Percentiles rank a stretch among this genome's conserved stretches.
Conservation (phyloP, 2,888 invertebrate species). For the Drosophila borborema region DNA sequence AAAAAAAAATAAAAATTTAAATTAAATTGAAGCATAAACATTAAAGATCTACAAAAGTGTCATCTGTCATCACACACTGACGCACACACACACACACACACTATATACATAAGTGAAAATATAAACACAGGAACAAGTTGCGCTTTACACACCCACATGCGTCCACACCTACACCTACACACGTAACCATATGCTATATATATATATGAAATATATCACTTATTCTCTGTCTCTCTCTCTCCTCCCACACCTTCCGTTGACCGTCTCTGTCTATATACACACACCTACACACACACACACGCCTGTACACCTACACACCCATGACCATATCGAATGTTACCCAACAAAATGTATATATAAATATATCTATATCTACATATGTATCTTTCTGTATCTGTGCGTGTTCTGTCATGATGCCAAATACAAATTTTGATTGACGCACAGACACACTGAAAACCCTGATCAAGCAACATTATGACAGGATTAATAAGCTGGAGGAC, state of each 20-base stretch:
- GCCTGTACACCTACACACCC: constrained; percentile 28
- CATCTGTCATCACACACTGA: constrained; percentile 62
- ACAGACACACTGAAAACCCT: constrained; percentile 92
- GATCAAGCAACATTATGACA: constrained; percentile 94
- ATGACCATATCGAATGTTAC: constrained; percentile 41
- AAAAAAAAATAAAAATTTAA: constrained; percentile 11
- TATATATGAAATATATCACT: constrained; percentile 48
- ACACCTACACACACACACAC: constrained; percentile 25
- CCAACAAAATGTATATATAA: constrained; percentile 26
- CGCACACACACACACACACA: constrained; percentile 31
- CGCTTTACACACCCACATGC: constrained; percentile 39
- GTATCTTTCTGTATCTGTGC: constrained; percentile 27
- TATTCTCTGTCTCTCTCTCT: constrained; percentile 53
- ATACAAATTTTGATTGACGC: constrained; percentile 16
- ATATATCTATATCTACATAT: constrained; percentile 8
- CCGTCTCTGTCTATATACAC: constrained; percentile 29
- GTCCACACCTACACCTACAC: constrained; percentile 19
- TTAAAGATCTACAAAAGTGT: constrained; percentile 58
- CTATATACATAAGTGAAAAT: constrained; percentile 2
- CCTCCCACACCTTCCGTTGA: constrained; percentile 36
- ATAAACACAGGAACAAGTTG: constrained; percentile 42
- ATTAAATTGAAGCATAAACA: constrained; percentile 55
- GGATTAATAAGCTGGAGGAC: constrained; percentile 95
- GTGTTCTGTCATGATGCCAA: constrained; percentile 33
- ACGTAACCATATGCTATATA: constrained; percentile 42